Conservation (phyloP, 53 echinoderm and acorn worm species). For the Apostichopus leukothele region DNA sequence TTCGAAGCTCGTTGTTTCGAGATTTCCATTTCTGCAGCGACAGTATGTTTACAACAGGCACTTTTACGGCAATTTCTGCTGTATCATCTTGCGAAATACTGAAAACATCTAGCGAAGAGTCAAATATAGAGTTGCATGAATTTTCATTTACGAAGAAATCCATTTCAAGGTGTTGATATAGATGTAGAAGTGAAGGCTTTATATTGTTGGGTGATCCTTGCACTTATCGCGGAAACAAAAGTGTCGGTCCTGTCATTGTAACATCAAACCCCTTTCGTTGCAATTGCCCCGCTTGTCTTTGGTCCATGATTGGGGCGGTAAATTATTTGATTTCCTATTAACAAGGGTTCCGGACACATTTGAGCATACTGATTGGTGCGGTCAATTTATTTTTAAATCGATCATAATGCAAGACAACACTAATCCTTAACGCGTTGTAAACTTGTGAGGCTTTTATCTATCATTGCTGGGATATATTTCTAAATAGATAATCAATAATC, state of each 20-base stretch:
- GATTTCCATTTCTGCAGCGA: slow-evolving; percentile 2
- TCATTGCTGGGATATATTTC: no score
- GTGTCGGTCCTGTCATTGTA: no score
- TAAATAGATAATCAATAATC: no score
- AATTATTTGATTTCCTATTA: background rate
- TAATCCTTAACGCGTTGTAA: no score
- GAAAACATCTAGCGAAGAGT: no score
- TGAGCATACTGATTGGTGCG: no score
- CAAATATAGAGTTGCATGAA: background rate
- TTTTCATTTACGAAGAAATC: background rate
- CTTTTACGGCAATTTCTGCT: background rate
- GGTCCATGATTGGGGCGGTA: background rate
- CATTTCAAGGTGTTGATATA: background rate
- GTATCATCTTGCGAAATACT: background rate
- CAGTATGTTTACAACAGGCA: background rate
- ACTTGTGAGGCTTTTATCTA: no score
- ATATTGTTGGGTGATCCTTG: background rate
- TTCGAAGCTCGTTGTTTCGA: background rate
- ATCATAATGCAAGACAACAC: no score
- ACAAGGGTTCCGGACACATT: no score
- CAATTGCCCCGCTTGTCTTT: no score
- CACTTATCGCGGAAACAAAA: background rate
- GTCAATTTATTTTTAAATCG: no score
- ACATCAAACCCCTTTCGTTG: background rate
- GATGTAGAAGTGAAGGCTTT: background rate